A percentile compares a stretch with the other conserved stretches of the same genome.
These are phyloP conservation scores for Drosophila leonis DNA, from an alignment of 2,888 invertebrate species.

Conservation along the genomic window DNA sequence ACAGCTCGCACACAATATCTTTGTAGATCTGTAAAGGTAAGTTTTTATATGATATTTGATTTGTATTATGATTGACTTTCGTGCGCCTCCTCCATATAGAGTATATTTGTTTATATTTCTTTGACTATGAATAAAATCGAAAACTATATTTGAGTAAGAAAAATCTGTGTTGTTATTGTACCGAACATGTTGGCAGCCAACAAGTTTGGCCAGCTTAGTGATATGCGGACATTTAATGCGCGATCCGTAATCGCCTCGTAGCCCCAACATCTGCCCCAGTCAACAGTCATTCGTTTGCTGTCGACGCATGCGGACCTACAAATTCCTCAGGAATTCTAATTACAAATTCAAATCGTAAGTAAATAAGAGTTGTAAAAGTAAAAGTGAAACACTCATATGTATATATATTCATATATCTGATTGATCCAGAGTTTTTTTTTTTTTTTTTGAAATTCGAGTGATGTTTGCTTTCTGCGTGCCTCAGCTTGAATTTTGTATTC, in stretches of 20 bases:
- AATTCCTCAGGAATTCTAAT: constrained; percentile 32
- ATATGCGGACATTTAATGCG: constrained; percentile 12
- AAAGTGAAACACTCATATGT: neutral
- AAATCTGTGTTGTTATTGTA: constrained; percentile 48
- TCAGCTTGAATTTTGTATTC: constrained; percentile 38
- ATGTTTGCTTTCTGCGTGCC: constrained; percentile 28
- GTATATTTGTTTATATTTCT: neutral
- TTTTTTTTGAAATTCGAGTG: constrained; percentile 19
- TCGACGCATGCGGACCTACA: constrained; percentile 56
- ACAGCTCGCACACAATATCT: neutral
- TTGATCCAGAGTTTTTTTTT: constrained; percentile 11
- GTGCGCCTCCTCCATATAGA: neutral
- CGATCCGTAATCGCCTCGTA: constrained; percentile 55
- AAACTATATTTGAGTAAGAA: constrained; percentile 4
- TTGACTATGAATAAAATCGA: constrained; percentile 28
- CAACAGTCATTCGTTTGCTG: constrained; percentile 56
- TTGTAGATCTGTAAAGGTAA: constrained; percentile 33
- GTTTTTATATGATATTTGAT: constrained; percentile 7
- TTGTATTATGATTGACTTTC: neutral
- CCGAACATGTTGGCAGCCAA: constrained; percentile 64
- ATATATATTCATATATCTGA: neutral
- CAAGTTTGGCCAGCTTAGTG: constrained; percentile 46
- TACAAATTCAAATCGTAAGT: constrained; percentile 16
- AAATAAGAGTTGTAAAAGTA: constrained; percentile 13
- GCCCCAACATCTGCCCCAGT: constrained; percentile 18